phyloP scores from a whole-genome alignment of 2,797 vertebrate species.

The Eptatretus atami region DNA sequence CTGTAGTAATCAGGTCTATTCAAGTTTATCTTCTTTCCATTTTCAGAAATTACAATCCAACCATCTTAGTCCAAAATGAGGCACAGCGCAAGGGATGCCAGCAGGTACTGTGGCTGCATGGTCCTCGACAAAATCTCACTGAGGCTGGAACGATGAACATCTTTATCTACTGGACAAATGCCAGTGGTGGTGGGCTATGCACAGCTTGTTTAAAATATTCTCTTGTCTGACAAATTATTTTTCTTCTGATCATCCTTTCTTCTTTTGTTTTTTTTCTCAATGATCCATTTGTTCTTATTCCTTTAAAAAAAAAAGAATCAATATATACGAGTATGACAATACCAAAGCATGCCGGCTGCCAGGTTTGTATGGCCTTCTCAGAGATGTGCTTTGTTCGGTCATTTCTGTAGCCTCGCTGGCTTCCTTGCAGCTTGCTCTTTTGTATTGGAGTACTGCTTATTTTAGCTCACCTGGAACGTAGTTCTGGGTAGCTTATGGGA shows the following conservation, averaged over 20 bases:
- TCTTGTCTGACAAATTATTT: neutral
- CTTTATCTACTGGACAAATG: constrained; percentile 46
- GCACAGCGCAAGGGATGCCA: constrained; percentile 31
- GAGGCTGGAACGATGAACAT: constrained; percentile 80
- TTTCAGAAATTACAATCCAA: constrained; percentile 45
- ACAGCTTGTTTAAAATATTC: neutral
- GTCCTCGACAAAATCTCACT: constrained; percentile 32
- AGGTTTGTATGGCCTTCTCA: too few relatives aligned
- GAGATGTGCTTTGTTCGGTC: too few relatives aligned
- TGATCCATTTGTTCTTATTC: neutral
- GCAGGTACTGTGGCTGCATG: constrained; percentile 57
- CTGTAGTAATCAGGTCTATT: neutral
- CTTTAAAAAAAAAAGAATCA: too few relatives aligned
- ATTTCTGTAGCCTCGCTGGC: too few relatives aligned
- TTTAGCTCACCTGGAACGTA: too few relatives aligned
- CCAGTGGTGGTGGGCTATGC: neutral
- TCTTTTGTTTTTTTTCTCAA: neutral
- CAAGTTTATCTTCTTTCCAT: neutral
- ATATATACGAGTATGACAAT: too few relatives aligned
- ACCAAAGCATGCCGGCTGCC: too few relatives aligned
- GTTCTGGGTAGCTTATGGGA: too few relatives aligned
- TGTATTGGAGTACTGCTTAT: too few relatives aligned
- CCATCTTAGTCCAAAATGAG: constrained; percentile 33
- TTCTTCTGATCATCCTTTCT: neutral
- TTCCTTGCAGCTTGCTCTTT: too few relatives aligned